phyloP scores from a whole-genome alignment of 2,797 vertebrate genomes.

The Heterohyrax brucei region DNA sequence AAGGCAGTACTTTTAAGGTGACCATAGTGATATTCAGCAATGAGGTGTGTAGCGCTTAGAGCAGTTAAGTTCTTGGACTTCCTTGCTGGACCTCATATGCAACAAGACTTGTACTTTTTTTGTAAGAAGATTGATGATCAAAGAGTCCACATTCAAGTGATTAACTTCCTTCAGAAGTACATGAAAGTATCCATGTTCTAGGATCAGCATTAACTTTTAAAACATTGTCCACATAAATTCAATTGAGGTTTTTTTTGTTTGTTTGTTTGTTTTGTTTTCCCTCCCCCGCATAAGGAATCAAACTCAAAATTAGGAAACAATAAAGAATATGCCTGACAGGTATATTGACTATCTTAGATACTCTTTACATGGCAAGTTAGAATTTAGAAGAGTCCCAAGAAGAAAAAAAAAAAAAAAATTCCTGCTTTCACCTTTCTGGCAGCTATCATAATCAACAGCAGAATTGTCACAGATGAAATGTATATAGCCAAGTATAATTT shows the following conservation, averaged over 20 bases:
- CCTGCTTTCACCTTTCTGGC: neutral
- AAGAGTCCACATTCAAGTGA: constrained; percentile 36
- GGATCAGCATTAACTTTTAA: constrained; percentile 43
- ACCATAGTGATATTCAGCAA: too few relatives aligned
- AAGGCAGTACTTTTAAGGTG: too few relatives aligned
- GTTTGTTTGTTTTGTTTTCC: constrained; percentile 23
- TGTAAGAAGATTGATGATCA: constrained; percentile 37
- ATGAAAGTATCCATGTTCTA: constrained; percentile 15
- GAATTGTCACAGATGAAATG: neutral
- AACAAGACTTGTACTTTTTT: neutral
- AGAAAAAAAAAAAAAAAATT: neutral
- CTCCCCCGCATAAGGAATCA: neutral
- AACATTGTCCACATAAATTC: constrained; percentile 49
- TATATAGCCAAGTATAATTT: neutral
- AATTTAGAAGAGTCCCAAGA: neutral
- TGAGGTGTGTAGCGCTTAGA: too few relatives aligned
- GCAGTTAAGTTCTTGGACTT: too few relatives aligned
- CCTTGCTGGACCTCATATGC: too few relatives aligned
- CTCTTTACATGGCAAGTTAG: neutral
- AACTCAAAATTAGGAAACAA: constrained; percentile 66
- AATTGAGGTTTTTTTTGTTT: constrained; percentile 13
- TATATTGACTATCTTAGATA: neutral
- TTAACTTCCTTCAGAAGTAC: constrained; percentile 68
- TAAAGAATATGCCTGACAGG: constrained; percentile 54
- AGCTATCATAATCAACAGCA: neutral